Evolutionary conservation across 2,113 vertebrate species (phyloP), one percentile per base, ranked within the genome.

Genomic region (Chitala chitala): DNA sequence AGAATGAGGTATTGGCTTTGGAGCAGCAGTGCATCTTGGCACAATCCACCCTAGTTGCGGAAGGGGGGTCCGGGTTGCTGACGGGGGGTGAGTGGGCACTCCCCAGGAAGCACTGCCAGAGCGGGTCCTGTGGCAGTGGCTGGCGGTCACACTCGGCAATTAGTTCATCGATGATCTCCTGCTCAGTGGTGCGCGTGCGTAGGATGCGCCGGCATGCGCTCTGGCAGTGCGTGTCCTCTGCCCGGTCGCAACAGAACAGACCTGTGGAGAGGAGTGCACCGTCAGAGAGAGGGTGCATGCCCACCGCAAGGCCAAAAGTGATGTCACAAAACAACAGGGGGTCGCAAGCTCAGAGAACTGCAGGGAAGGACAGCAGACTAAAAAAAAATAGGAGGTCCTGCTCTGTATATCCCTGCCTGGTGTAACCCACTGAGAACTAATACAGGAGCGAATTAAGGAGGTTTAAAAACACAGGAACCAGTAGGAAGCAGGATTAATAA

Each of bases 1-100:
- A 98, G 0, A 84, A 86, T 50, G 95, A 95, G 38, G 96, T 96
- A 86, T 98, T 98, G 54, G 97, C 97, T 87, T 98, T 98, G 69
- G 94, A 92, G 88, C 97, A 99, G 85, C 97, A 99, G 82, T 98
- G 96, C 79, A 99, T 88, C 83, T 99, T 98, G 76, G 97, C 97
- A 15, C 93, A 92, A 90, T 98, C 97, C 0, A 98, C 93, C 84
- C 95, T 96, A 31, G 91, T 92, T 0, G 94, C 93, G 71, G 94
- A 93, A 10, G 94, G 92, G 26, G 92, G 90, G 71, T 96, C 94
- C n/a, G 92, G 94, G 69, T 94, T 86, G 13, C 90, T 92, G 4
- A 91, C 92, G 69, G 94, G 88, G 59, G 92, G 92, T 17, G 94
- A 94, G 26, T 93, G 91, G 0, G 95, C 92, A 12, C 93, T 96